These are phyloP conservation scores for Cydia strobilella DNA, from an alignment of 1,140 invertebrate species.

Conservation along the genomic window DNA sequence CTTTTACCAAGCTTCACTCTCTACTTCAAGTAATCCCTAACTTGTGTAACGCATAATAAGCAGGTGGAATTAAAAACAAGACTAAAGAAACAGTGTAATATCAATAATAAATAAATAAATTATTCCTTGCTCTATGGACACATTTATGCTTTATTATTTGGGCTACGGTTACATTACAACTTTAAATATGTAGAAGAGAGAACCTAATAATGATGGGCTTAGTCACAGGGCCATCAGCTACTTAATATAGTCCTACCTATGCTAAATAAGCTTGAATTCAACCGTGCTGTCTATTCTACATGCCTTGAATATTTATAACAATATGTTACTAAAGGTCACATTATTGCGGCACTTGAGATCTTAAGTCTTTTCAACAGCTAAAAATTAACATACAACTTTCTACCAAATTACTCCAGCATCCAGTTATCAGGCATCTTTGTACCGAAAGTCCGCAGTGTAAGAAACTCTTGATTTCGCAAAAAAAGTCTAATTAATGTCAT, in stretches of 20 bases:
- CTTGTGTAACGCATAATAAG: neutral
- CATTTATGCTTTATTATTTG: conserved; percentile 31
- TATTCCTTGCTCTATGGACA: conserved; percentile 21
- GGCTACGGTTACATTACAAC: conserved; percentile 25
- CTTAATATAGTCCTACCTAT: neutral
- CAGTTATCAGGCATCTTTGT: conserved; percentile 15
- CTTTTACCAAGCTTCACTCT: neutral
- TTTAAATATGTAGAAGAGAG: conserved; percentile 29
- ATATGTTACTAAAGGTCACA: conserved; percentile 9
- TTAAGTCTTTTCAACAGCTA: neutral
- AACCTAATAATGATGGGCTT: conserved; percentile 6
- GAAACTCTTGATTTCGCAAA: conserved; percentile 22
- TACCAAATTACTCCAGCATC: neutral
- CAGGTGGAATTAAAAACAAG: conserved; percentile 25
- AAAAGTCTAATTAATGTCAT: conserved; percentile 60
- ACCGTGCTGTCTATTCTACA: conserved; percentile 14
- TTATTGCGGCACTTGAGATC: conserved; percentile 28
- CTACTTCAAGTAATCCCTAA: conserved; percentile 31
- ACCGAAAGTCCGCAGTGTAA: conserved; percentile 18
- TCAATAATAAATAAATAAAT: conserved; percentile 27
- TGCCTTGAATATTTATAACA: conserved; percentile 14
- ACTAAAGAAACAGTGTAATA: conserved; percentile 27
- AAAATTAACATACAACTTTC: neutral
- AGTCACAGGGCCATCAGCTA: conserved; percentile 23
- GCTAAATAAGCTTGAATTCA: conserved; percentile 10